Evolutionary conservation across 2,797 vertebrate genomes (phyloP).

Genomic region (Megalops cyprinoides): DNA sequence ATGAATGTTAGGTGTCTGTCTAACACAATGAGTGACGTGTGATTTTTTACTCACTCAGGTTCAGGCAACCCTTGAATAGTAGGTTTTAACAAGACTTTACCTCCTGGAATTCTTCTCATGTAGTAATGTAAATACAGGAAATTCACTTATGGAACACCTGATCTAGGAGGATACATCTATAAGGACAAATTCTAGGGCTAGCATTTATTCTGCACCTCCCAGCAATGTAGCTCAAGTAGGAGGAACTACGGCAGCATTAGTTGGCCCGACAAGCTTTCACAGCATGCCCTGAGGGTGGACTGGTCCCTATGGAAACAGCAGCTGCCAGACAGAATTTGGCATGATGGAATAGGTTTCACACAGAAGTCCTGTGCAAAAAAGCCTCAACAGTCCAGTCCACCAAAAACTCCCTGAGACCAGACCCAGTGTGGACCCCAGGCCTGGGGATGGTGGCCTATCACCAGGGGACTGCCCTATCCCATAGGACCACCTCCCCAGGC

Average conservation of each 20-base stretch:
- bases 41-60: slow-evolving; percentile 91
- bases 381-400: not conserved
- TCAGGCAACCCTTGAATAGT: slow-evolving; percentile 85
- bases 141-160: not conserved
- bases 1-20: slow-evolving; percentile 63
- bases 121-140: not conserved
- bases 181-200: no score
- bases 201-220: not conserved
- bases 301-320: slow-evolving; percentile 57
- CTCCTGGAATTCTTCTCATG: not conserved
- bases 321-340: slow-evolving; percentile 64
- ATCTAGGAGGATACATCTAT: no score
- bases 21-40: slow-evolving; percentile 87
- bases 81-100: slow-evolving; percentile 32
- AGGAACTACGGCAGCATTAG: not conserved
- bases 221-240: not conserved
- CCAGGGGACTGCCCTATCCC: not conserved
- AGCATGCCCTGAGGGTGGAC: slow-evolving; percentile 52
- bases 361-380: not conserved
- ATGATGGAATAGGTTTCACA: slow-evolving; percentile 34
- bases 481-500: not conserved
- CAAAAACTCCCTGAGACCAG: slow-evolving; percentile 34
- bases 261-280: no score
- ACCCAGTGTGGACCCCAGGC: slow-evolving; percentile 41
- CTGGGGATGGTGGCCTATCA: not conserved